Percentiles rank a stretch among this genome's conserved stretches.
phyloP scores from a whole-genome alignment of 2,888 invertebrate genomes.

The Adineta ricciae region DNA sequence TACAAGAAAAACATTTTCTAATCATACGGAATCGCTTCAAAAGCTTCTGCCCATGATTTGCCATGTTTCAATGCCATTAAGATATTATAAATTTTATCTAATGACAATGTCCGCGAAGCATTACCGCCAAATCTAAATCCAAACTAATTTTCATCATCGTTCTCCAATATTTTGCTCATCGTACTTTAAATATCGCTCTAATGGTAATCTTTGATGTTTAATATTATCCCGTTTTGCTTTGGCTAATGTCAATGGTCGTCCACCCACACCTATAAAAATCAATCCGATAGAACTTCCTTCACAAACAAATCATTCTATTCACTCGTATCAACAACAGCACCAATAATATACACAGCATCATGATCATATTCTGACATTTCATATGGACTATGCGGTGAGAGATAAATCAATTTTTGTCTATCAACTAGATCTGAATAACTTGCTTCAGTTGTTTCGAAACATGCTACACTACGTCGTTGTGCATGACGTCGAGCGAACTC shows the following conservation, averaged over 20 bases:
- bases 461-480: background rate
- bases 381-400: background rate
- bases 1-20: background rate
- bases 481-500: background rate
- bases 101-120: background rate
- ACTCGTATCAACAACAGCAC: background rate
- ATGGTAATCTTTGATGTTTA: background rate
- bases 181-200: conserved; percentile 17
- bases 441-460: conserved; percentile 14
- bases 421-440: background rate
- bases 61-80: background rate
- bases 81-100: conserved; percentile 13
- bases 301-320: background rate
- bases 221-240: conserved; percentile 13
- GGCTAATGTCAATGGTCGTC: background rate
- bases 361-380: conserved; percentile 17
- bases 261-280: background rate
- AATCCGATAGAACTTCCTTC: background rate
- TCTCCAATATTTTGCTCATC: background rate
- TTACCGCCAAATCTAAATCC: background rate
- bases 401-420: background rate
- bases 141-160: background rate
- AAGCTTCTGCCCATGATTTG: background rate
- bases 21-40: background rate
- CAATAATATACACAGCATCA: conserved; percentile 8